Evolutionary conservation across 2,888 invertebrate genomes (phyloP).

Genomic region (Caenorhabditis japonica): DNA sequence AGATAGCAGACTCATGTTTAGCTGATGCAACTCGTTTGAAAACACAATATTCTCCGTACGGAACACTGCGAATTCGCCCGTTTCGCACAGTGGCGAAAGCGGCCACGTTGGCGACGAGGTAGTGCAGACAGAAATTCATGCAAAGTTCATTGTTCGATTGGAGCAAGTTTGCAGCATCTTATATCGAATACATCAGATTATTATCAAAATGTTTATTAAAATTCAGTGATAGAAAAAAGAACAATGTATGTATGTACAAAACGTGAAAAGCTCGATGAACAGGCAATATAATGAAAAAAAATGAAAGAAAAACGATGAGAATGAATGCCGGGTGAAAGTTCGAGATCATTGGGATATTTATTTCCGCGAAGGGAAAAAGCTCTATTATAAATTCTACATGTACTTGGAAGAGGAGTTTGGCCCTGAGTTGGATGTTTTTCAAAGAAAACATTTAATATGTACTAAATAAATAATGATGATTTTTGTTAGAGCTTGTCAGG

Average conservation of each 20-base stretch:
- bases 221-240: background rate
- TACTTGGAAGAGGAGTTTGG: conserved; percentile 17
- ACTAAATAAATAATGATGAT: background rate
- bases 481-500: conserved; percentile 57
- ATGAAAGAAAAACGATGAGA: conserved; percentile 3
- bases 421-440: conserved; percentile 33
- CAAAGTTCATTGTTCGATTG: too few relatives aligned
- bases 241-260: conserved; percentile 13
- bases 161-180: too few relatives aligned
- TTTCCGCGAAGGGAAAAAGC: conserved; percentile 16
- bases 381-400: conserved; percentile 16
- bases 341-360: conserved; percentile 46
- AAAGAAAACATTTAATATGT: conserved; percentile 3
- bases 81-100: too few relatives aligned
- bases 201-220: background rate
- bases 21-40: too few relatives aligned
- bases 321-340: conserved; percentile 34
- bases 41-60: too few relatives aligned
- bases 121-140: too few relatives aligned
- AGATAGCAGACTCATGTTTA: too few relatives aligned
- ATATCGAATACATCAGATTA: too few relatives aligned
- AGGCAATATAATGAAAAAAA: background rate
- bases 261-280: conserved; percentile 31
- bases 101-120: too few relatives aligned
- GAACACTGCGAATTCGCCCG: too few relatives aligned